Evolutionary conservation across 1,140 invertebrate genomes (phyloP).

Genomic region (Archivesica marissinica): DNA sequence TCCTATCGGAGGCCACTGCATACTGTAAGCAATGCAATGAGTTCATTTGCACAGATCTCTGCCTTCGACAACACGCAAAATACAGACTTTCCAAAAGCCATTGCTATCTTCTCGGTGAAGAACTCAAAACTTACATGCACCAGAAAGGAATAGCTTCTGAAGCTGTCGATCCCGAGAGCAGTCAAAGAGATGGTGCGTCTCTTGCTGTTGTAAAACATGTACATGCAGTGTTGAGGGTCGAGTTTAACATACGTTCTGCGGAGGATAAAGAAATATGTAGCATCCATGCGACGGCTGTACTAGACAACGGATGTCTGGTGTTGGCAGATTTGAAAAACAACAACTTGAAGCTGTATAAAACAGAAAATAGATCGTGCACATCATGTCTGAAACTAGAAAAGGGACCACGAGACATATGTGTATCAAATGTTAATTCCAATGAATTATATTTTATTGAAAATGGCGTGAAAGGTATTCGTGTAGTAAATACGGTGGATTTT

Average conservation of each 20-base stretch:
- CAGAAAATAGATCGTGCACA: constrained; percentile 26
- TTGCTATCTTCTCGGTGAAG: constrained; percentile 14
- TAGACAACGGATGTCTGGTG: constrained; percentile 28
- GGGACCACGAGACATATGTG: constrained; percentile 57
- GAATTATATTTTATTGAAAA: constrained; percentile 37
- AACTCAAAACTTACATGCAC: constrained; percentile 4
- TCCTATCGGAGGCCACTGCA: neutral
- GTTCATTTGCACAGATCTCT: constrained; percentile 39
- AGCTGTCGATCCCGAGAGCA: neutral
- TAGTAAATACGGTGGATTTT: constrained; percentile 4
- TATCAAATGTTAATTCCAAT: constrained; percentile 5
- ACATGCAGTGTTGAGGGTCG: constrained; percentile 23
- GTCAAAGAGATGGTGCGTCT: neutral
- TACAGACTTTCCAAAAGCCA: constrained; percentile 26
- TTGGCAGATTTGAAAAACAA: constrained; percentile 58
- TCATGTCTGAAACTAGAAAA: constrained; percentile 15
- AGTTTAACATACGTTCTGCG: constrained; percentile 12
- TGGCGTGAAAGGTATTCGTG: constrained; percentile 27
- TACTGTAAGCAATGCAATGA: constrained; percentile 52
- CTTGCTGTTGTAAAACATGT: neutral
- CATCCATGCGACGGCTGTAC: constrained; percentile 36
- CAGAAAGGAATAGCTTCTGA: neutral
- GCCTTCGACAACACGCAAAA: constrained; percentile 42
- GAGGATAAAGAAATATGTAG: constrained; percentile 51
- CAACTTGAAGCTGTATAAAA: constrained; percentile 37